Percentiles rank a stretch among this genome's conserved stretches.
phyloP scores from a whole-genome alignment of 2,113 vertebrate species.

The Taxidea taxus region DNA sequence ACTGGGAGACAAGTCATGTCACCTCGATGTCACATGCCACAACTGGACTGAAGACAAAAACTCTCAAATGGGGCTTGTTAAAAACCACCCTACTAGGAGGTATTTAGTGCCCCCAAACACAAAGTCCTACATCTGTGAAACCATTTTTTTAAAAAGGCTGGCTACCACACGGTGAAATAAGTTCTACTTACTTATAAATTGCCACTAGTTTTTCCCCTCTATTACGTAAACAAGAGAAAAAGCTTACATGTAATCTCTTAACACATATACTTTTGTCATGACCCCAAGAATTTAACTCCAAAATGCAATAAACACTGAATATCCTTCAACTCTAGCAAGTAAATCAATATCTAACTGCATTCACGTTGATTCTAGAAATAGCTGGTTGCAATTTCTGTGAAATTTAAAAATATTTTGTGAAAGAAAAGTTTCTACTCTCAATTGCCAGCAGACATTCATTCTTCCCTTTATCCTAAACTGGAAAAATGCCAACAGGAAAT shows the following conservation, averaged over 20 bases:
- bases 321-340: not conserved
- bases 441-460: not conserved
- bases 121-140: not conserved
- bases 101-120: not conserved
- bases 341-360: not conserved
- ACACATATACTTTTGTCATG: not conserved
- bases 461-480: not conserved
- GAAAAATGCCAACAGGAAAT: not conserved
- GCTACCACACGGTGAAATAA: not conserved
- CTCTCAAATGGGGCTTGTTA: not conserved
- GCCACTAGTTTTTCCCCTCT: not conserved
- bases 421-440: conserved; percentile 13
- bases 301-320: not conserved
- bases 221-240: not conserved
- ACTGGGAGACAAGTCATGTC: not conserved
- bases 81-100: not conserved
- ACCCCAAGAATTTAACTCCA: not conserved
- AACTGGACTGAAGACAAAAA: not conserved
- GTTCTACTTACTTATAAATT: not conserved
- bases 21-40: not conserved
- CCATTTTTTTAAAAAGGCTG: not conserved
- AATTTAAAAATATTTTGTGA: not conserved
- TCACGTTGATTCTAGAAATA: not conserved
- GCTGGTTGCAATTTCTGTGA: not conserved
- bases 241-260: not conserved